A percentile compares a stretch with the other conserved stretches of the same genome.
phyloP scores from a whole-genome alignment of 2,888 invertebrate genomes.

The Sesamia inferens region DNA sequence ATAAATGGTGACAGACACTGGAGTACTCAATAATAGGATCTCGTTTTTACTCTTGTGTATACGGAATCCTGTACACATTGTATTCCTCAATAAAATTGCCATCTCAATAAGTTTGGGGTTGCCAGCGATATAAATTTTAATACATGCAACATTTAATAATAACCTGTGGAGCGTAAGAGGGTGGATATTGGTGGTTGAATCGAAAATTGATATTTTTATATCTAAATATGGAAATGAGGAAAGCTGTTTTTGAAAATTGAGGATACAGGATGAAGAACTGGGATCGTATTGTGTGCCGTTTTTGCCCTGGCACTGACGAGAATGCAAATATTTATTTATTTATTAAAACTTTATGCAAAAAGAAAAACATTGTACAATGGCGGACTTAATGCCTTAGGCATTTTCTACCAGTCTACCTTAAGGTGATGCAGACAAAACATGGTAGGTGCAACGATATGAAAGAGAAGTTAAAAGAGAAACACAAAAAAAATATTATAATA shows the following conservation, averaged over 20 bases:
- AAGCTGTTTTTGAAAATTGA: not conserved
- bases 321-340: not conserved
- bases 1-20: too few relatives aligned
- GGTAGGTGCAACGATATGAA: too few relatives aligned
- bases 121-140: slow-evolving; percentile 78
- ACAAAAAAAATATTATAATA: too few relatives aligned
- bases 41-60: too few relatives aligned
- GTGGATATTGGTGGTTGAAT: slow-evolving; percentile 70
- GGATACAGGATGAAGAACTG: not conserved
- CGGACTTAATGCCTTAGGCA: too few relatives aligned
- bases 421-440: too few relatives aligned
- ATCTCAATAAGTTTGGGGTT: slow-evolving; percentile 71
- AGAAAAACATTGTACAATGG: too few relatives aligned
- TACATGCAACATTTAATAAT: slow-evolving; percentile 88
- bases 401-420: too few relatives aligned
- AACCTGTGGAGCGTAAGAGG: slow-evolving; percentile 73
- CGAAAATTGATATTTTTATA: slow-evolving; percentile 59
- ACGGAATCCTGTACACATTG: slow-evolving; percentile 42
- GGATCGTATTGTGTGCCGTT: not conserved
- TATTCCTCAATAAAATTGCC: slow-evolving; percentile 75
- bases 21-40: too few relatives aligned
- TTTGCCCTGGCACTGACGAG: not conserved
- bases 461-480: too few relatives aligned
- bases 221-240: slow-evolving; percentile 19
- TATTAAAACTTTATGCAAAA: too few relatives aligned